These are phyloP conservation scores for Scaptomyza pallida DNA, from an alignment of 1,140 invertebrate genomes.

Conservation along the genomic window DNA sequence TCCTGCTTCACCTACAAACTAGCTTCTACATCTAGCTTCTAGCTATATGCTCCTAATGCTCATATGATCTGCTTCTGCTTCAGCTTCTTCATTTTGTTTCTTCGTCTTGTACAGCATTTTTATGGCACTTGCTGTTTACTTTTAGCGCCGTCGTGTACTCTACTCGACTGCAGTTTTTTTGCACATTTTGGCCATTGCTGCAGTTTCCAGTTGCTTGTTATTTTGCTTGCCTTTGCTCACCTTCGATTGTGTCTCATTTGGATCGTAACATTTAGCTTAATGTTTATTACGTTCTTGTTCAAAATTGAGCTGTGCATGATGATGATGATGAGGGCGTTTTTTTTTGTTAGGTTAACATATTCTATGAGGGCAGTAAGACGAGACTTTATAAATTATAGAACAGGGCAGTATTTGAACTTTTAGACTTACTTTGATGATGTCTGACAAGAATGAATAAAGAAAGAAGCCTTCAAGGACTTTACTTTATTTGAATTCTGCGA, in stretches of 20 bases:
- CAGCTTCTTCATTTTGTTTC: background rate
- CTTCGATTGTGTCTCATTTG: conserved; percentile 64
- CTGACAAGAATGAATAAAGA: no score
- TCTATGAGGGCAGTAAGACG: background rate
- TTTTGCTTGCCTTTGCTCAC: conserved; percentile 32
- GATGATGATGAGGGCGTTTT: background rate
- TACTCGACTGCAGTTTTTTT: conserved; percentile 1
- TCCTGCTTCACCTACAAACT: background rate
- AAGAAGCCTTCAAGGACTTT: no score
- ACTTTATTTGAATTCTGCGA: no score
- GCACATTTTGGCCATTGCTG: conserved; percentile 11
- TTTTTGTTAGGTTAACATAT: background rate
- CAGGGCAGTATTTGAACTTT: no score
- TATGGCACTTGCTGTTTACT: conserved; percentile 65
- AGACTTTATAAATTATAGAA: conserved; percentile 6
- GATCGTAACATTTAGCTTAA: conserved; percentile 75
- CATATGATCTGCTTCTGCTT: conserved; percentile 63
- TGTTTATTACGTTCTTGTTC: conserved; percentile 54
- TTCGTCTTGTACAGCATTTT: conserved; percentile 54
- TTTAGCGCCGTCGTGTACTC: conserved; percentile 43
- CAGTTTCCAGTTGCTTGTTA: conserved; percentile 40
- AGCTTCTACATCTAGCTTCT: no score
- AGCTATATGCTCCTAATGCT: conserved; percentile 21
- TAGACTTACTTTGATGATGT: no score
- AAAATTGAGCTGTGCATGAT: conserved; percentile 34